Base-by-base conservation (phyloP, 2,888 invertebrate genomes). In the Lochmaea crataegi region DNA sequence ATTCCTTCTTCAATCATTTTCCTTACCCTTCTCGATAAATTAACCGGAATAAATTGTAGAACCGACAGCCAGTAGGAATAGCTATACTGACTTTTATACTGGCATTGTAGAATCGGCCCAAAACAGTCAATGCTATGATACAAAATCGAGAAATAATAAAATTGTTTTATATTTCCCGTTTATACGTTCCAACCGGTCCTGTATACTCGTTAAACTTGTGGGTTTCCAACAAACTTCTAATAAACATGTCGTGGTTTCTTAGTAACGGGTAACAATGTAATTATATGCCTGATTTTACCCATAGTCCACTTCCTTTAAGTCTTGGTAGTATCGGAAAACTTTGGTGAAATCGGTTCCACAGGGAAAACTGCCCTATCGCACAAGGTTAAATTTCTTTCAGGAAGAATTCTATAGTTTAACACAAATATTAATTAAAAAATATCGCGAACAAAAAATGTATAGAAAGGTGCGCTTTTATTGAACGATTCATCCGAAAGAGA, bases 281-380 rank as follows among this genome's bases (percentile, higher is more conserved):
- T 64, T 69, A 69, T 63, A 69, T 64, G 64, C 42, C 63, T 69
- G 64, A 64, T 69, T 64, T 26, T 42, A 69, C 41, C 53, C 51
- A 22, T 9, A 26, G 69, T 69, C 69, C 56, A 64, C 63, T 69
- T 53, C 69, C 56, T 64, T 56, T 18, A 68, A 14, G 58, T 16
- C 18, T 26, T 22, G 51, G 41, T 16, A 16, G 16, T 64, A 64
- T 63, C 41, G 56, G 63, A 32, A 63, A 63, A 69, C 41, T 69
- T 42, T 1, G 48, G 41, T 45, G 5, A 56, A 70, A 70, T 70
- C 64, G n/a, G 51, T 41, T 65, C 57, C 16, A 41, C 45, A 14
- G 6, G 38, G 7, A 11, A 60, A 42, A 10, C 48, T 38, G 58
- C 65, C n/a, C 7, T n/a, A n/a, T n/a, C n/a, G n/a, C n/a, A n/a